Percentiles rank a stretch among this genome's conserved stretches.
phyloP scores from a whole-genome alignment of 1,140 invertebrate species.

The Melitaea cinxia region DNA sequence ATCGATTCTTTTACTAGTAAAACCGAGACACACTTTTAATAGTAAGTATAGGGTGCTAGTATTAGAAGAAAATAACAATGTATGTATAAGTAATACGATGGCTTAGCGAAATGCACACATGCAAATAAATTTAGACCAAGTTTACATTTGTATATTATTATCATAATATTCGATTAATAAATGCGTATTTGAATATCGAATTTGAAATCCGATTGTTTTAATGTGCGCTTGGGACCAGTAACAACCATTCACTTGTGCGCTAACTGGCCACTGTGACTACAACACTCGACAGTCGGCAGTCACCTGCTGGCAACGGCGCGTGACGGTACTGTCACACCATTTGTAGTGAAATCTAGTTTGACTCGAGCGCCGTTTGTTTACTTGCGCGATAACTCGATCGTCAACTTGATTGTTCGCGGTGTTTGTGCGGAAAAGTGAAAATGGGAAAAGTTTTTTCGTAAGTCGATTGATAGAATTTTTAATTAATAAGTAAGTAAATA shows the following conservation, averaged over 20 bases:
- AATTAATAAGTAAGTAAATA: no score
- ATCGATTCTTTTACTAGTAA: no score
- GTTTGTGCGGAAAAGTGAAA: slow-evolving; percentile 16
- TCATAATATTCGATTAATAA: not conserved
- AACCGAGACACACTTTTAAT: no score
- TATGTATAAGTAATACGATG: no score
- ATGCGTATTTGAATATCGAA: not conserved
- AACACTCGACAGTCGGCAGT: slow-evolving; percentile 18
- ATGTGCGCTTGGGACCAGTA: not conserved
- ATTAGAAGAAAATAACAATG: no score
- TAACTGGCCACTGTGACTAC: not conserved
- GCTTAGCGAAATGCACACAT: no score
- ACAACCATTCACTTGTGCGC: slow-evolving; percentile 8
- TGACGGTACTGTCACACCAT: slow-evolving; percentile 22
- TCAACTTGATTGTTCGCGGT: slow-evolving; percentile 4
- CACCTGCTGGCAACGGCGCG: slow-evolving; percentile 34
- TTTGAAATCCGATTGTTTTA: not conserved
- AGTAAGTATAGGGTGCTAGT: no score
- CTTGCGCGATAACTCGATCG: no score
- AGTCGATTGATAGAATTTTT: slow-evolving; percentile 26
- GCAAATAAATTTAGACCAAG: not conserved
- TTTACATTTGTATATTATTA: not conserved
- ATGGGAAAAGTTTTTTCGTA: slow-evolving; percentile 65
- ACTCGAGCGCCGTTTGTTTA: not conserved
- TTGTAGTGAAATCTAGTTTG: slow-evolving; percentile 8